Evolutionary conservation across 2,888 invertebrate species (phyloP), one percentile per base, ranked within the genome.

Genomic region (Chelonus formosanus): DNA sequence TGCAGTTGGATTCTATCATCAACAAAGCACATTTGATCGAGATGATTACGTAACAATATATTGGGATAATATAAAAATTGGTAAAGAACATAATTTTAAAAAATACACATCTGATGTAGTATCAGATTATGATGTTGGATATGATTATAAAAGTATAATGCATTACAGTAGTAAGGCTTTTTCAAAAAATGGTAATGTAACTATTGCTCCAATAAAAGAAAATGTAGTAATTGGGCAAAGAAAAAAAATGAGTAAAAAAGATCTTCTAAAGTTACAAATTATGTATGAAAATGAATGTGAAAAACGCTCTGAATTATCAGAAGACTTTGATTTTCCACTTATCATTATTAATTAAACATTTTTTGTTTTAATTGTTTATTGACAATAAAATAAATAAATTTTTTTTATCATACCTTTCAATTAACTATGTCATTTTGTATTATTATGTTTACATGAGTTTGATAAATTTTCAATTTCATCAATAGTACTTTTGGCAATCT

Each of bases 1-100:
- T 77, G 90, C 92, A 0, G 81, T 93, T 2, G 94, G 94, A 0
- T 94, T 94, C 82, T 92, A 91, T 80, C 94, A 95, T 78, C 94
- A 94, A 85, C 94, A 94, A 79, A 92, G 91, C 76, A 88, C 93
- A 32, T 88, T 89, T 10, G 90, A 94, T 81, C 87, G 95, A 70
- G 93, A 94, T 77, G 87, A 91, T 1, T 93, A 87, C 79, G 90
- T 95, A 1, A 87, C 87, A 71, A 92, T 94, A 71, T 83, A 89
- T 58, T 92, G 91, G 89, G 89, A 91, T 52, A 93, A 94, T 77
- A 91, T 92, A 55, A 82, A 84, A 44, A 20, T 8, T 6, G 89
- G 87, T 7, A 84, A 81, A 8, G 87, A 88, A 74, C 85, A 88
- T 74, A 90, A 90, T 78, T 90, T 92, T 75, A 88, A 88, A 50